Percentiles rank a stretch among this genome's conserved stretches.
These are phyloP conservation scores for Tamias sibiricus DNA, from an alignment of 2,113 vertebrate genomes.

Conservation along the genomic window DNA sequence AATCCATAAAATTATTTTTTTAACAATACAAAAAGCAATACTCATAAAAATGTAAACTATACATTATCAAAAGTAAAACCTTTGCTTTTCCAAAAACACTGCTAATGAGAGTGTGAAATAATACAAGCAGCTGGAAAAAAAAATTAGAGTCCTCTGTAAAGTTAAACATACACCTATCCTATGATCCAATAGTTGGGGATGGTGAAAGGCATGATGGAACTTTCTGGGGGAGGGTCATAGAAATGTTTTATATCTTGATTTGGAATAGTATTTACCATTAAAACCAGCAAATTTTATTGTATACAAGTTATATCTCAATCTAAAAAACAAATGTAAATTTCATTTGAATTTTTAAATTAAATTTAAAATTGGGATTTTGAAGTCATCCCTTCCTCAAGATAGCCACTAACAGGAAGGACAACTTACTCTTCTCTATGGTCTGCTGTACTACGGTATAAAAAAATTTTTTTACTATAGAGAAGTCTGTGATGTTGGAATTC, in stretches of 20 bases:
- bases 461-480: too few relatives aligned
- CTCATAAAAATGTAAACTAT: neutral
- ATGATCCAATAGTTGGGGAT: neutral
- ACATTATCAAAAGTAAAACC: constrained; percentile 1
- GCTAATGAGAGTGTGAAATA: neutral
- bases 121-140: neutral
- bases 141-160: neutral
- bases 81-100: neutral
- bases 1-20: too few relatives aligned
- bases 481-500: neutral
- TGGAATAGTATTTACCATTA: neutral
- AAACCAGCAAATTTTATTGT: neutral
- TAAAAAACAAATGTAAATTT: neutral
- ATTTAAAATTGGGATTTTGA: neutral
- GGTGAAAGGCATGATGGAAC: neutral
- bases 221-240: neutral
- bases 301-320: neutral
- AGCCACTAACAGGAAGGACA: neutral
- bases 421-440: neutral
- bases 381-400: neutral
- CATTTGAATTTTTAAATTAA: neutral
- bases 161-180: neutral
- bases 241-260: neutral
- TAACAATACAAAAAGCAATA: neutral
- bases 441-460: neutral